These are phyloP conservation scores for Heliangelus exortis DNA, from an alignment of 2,797 vertebrate genomes.

Conservation along the genomic window DNA sequence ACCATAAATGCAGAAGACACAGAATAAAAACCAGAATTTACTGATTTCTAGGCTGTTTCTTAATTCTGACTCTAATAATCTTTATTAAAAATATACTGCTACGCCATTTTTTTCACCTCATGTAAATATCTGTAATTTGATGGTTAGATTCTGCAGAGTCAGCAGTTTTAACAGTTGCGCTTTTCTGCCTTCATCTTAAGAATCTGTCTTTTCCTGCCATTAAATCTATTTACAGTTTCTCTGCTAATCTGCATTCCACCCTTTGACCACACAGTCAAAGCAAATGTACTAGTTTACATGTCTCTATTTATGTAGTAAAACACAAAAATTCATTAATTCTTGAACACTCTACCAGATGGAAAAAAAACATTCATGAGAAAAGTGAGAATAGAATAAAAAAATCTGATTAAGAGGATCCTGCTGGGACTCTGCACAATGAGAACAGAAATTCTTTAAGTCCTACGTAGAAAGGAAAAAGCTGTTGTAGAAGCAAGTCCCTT, in stretches of 20 bases:
- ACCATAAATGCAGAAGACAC: neutral
- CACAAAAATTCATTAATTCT: neutral
- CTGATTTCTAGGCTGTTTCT: neutral
- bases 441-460: neutral
- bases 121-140: neutral
- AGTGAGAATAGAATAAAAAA: neutral
- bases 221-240: constrained; percentile 3
- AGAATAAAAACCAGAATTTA: neutral
- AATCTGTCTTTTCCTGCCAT: neutral
- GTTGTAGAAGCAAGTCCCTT: neutral
- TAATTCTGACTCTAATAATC: neutral
- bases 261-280: neutral
- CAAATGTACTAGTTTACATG: neutral
- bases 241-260: neutral
- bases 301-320: neutral
- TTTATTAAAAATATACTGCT: neutral
- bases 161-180: neutral
- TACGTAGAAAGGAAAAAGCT: neutral
- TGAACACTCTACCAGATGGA: neutral
- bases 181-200: neutral
- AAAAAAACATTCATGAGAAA: neutral
- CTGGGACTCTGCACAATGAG: neutral
- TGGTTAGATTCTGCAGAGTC: neutral
- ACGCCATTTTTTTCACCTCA: neutral
- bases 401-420: neutral